These are phyloP conservation scores for Zaprionus nigranus DNA, from an alignment of 1,140 invertebrate species.

Conservation along the genomic window DNA sequence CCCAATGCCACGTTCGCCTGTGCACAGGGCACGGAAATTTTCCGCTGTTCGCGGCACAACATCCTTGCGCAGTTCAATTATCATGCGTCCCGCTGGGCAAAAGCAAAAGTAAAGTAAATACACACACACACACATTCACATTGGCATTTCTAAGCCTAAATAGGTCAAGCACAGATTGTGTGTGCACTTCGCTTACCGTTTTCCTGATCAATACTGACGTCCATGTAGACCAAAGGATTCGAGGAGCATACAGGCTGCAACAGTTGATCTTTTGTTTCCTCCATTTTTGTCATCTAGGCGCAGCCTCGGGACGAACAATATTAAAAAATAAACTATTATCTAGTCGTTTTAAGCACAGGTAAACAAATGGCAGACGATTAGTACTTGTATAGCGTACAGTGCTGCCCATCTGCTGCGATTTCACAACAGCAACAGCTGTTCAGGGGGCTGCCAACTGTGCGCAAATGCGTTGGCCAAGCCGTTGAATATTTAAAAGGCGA, in stretches of 20 bases:
- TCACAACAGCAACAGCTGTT: constrained; percentile 30
- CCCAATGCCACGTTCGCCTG: constrained; percentile 92
- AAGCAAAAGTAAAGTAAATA: constrained; percentile 1
- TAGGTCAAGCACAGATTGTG: constrained; percentile 30
- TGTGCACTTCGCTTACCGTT: constrained; percentile 74
- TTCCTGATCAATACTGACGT: constrained; percentile 88
- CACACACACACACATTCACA: background rate
- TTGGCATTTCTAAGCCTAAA: constrained; percentile 13
- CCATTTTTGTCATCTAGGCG: constrained; percentile 50
- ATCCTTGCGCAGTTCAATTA: constrained; percentile 93
- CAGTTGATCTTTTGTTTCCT: constrained; percentile 39
- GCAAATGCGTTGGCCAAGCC: background rate
- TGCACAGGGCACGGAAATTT: constrained; percentile 96
- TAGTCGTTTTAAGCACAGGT: constrained; percentile 16
- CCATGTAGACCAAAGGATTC: constrained; percentile 88
- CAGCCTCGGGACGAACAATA: constrained; percentile 14
- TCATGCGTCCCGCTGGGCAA: constrained; percentile 89
- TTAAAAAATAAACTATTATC: constrained; percentile 4
- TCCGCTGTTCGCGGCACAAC: constrained; percentile 95
- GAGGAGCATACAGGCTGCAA: constrained; percentile 50
- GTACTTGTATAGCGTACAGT: constrained; percentile 1
- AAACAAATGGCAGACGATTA: constrained; percentile 49
- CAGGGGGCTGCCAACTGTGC: constrained; percentile 31
- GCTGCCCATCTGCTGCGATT: constrained; percentile 26
- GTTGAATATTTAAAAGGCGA: constrained; percentile 6